Percentiles rank a stretch among this genome's conserved stretches.
These are phyloP conservation scores for Sylvilagus bachmani DNA, from an alignment of 2,113 vertebrate genomes.

Conservation along the genomic window DNA sequence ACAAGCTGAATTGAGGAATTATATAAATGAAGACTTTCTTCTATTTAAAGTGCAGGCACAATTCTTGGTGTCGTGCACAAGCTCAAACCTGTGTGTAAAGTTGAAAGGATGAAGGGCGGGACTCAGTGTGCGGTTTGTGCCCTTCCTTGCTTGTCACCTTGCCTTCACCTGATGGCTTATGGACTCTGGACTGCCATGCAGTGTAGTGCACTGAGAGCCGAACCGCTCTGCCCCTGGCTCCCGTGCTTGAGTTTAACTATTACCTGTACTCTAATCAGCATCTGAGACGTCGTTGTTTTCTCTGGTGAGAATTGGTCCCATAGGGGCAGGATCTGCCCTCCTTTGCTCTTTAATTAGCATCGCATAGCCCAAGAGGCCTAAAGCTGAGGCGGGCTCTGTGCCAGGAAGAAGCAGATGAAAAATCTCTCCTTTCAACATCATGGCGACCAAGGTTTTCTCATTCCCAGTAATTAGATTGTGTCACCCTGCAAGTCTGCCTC, in stretches of 20 bases:
- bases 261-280: not conserved
- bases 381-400: not conserved
- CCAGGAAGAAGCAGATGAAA: not conserved
- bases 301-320: constrained; percentile 25
- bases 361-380: not conserved
- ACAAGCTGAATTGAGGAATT: not conserved
- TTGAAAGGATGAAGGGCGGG: not conserved
- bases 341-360: not conserved
- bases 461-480: not conserved
- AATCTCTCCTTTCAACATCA: not conserved
- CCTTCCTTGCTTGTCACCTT: not conserved
- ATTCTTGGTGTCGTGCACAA: not conserved
- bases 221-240: not conserved
- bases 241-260: not conserved
- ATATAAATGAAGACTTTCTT: not conserved
- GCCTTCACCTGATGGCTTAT: constrained; percentile 21
- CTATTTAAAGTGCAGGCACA: not conserved
- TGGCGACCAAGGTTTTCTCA: not conserved
- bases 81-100: constrained; percentile 39
- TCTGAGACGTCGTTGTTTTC: not conserved
- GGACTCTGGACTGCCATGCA: not conserved
- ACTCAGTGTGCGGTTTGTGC: not conserved
- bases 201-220: not conserved
- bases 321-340: not conserved
- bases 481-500: not conserved